phyloP scores from a whole-genome alignment of 2,113 vertebrate species.

The Pseudois nayaur region DNA sequence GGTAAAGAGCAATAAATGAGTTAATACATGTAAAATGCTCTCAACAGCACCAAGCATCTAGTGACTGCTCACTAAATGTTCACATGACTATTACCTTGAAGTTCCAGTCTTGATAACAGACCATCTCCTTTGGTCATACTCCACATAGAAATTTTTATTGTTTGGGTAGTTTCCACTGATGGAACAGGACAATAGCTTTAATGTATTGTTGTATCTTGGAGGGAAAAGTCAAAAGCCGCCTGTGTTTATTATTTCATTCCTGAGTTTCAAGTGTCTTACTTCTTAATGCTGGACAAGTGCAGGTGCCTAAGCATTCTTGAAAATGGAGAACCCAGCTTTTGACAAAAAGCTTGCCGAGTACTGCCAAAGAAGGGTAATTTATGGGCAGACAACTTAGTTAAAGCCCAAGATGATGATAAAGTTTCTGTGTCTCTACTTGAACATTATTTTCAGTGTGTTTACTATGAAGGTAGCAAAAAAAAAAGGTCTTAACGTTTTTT shows the following conservation, averaged over 20 bases:
- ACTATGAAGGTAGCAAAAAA: neutral
- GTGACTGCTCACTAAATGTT: neutral
- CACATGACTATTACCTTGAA: neutral
- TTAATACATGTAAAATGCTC: neutral
- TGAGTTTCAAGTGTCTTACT: neutral
- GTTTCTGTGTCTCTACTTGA: neutral
- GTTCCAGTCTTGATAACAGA: neutral
- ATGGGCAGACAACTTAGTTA: neutral
- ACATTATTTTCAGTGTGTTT: neutral
- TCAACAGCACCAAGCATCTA: neutral
- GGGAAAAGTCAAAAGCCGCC: neutral
- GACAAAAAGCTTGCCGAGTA: neutral
- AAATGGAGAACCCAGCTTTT: neutral
- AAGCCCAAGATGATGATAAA: neutral
- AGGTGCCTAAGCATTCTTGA: neutral
- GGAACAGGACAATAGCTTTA: neutral
- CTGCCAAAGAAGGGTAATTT: neutral
- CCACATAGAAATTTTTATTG: neutral
- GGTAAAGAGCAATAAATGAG: neutral
- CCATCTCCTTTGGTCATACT: neutral
- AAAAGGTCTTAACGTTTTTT: neutral
- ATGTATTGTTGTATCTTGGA: neutral
- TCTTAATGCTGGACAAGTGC: neutral
- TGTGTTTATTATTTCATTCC: neutral
- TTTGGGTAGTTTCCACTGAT: neutral